phyloP scores from a whole-genome alignment of 2,113 vertebrate genomes.

The Cairina moschata region DNA sequence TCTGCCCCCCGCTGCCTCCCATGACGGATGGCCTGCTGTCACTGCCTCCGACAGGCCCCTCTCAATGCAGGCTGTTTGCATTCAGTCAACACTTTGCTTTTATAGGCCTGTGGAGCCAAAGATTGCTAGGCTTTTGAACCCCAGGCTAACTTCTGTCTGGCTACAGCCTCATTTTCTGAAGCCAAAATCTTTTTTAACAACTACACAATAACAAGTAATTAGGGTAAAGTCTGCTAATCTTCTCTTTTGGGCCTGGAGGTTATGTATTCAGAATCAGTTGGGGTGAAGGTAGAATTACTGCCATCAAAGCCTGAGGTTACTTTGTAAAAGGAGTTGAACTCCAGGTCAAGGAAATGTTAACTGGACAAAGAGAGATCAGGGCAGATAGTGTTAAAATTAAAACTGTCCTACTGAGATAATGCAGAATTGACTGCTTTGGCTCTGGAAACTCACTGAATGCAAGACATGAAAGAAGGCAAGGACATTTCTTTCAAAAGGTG shows the following conservation, averaged over 20 bases:
- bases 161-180: constrained; percentile 78
- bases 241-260: constrained; percentile 63
- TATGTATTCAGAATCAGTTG: constrained; percentile 56
- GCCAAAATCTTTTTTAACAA: constrained; percentile 72
- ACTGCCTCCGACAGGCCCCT: constrained; percentile 47
- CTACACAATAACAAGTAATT: constrained; percentile 73
- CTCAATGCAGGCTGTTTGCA: constrained; percentile 72
- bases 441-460: constrained; percentile 25
- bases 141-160: constrained; percentile 80
- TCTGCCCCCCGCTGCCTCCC: constrained; percentile 54
- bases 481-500: neutral
- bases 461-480: neutral
- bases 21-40: constrained; percentile 71
- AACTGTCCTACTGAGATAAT: constrained; percentile 45
- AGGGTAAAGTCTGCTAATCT: constrained; percentile 67
- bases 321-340: constrained; percentile 76
- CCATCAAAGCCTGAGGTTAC: constrained; percentile 75
- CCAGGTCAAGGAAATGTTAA: constrained; percentile 83
- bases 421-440: constrained; percentile 49
- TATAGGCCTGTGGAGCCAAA: constrained; percentile 82
- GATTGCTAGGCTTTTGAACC: constrained; percentile 82
- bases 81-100: constrained; percentile 83
- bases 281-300: constrained; percentile 66
- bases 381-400: constrained; percentile 76
- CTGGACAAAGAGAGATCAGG: constrained; percentile 72